Evolutionary conservation across 2,888 invertebrate species (phyloP).

Genomic region (Phasia obesa): DNA sequence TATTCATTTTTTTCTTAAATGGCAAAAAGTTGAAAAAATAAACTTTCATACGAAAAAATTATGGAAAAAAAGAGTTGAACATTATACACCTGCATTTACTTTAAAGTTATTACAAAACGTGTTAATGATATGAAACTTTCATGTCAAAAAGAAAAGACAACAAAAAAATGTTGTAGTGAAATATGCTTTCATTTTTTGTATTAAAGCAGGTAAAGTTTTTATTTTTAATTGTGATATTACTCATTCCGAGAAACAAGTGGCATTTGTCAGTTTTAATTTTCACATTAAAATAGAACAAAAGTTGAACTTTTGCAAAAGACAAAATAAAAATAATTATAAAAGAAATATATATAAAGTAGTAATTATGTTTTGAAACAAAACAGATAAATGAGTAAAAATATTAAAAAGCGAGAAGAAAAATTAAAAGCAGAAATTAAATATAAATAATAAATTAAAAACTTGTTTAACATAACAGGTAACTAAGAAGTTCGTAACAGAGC

Average conservation of each 20-base stretch:
- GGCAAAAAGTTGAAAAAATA: conserved; percentile 47
- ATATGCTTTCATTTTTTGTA: no score
- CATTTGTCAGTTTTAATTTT: conserved; percentile 51
- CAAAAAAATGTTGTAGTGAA: neutral
- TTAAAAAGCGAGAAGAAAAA: neutral
- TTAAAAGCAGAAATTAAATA: neutral
- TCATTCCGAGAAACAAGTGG: conserved; percentile 43
- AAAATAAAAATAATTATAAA: conserved; percentile 8
- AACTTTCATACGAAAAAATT: conserved; percentile 16
- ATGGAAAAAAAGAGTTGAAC: neutral
- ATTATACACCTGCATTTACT: conserved; percentile 43
- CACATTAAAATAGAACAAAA: conserved; percentile 12
- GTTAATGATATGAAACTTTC: conserved; percentile 55
- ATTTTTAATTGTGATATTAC: conserved; percentile 15
- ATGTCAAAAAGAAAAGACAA: neutral
- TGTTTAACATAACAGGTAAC: neutral
- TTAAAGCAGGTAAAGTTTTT: neutral
- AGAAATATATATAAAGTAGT: neutral
- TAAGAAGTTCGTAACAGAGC: neutral
- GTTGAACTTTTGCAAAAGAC: neutral
- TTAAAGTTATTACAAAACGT: conserved; percentile 36
- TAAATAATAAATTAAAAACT: neutral
- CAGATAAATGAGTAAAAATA: neutral
- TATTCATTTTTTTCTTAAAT: conserved; percentile 55
- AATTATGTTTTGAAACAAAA: neutral